A percentile compares a stretch with the other conserved stretches of the same genome.
These are phyloP conservation scores for Calosoma granatense DNA, from an alignment of 1,140 invertebrate genomes.

Conservation along the genomic window DNA sequence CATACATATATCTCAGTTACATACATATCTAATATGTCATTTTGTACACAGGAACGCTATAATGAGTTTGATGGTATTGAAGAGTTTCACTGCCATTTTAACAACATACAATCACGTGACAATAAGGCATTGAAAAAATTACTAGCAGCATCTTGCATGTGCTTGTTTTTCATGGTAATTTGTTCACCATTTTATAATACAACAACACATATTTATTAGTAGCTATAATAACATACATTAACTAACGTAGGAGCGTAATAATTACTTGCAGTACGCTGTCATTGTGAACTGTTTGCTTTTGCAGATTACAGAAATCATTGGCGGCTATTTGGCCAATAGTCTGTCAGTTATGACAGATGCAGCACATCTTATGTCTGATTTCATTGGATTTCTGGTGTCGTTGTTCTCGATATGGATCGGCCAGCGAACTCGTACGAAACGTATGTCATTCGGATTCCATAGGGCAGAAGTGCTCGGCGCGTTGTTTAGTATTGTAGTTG, in stretches of 20 bases:
- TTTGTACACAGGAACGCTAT: constrained; percentile 19
- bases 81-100: constrained; percentile 29
- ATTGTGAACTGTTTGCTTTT: too few relatives aligned
- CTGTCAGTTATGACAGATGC: constrained; percentile 77
- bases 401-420: constrained; percentile 64
- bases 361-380: constrained; percentile 74
- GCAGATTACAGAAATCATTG: constrained; percentile 56
- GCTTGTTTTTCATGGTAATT: constrained; percentile 54
- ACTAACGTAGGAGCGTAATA: too few relatives aligned
- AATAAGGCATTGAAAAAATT: constrained; percentile 34
- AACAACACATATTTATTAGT: too few relatives aligned
- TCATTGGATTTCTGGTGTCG: constrained; percentile 70
- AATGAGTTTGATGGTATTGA: constrained; percentile 14
- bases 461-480: constrained; percentile 57
- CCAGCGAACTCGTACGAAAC: constrained; percentile 49
- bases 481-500: constrained; percentile 43
- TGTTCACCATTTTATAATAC: neutral
- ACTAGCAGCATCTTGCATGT: constrained; percentile 45
- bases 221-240: constrained; percentile 4
- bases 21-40: too few relatives aligned
- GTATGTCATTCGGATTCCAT: constrained; percentile 72
- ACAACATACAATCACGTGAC: constrained; percentile 18
- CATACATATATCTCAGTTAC: too few relatives aligned
- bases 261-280: too few relatives aligned
- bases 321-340: constrained; percentile 69